These are phyloP conservation scores for Felis chaus DNA, from an alignment of 2,113 vertebrate species.

Conservation along the genomic window DNA sequence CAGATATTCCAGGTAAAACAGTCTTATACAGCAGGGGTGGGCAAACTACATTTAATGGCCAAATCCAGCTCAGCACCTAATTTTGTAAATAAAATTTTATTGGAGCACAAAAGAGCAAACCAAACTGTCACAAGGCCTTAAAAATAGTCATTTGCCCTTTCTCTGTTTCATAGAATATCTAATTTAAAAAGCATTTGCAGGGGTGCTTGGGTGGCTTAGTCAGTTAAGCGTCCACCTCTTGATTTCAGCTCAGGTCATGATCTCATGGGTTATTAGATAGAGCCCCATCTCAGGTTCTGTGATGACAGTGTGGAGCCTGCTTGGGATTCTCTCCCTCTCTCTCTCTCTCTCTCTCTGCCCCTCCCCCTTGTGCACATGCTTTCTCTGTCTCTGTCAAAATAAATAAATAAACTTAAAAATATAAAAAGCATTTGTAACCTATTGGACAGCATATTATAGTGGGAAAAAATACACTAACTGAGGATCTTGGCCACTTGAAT, in stretches of 20 bases:
- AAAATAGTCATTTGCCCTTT: neutral
- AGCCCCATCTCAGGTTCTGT: too few relatives aligned
- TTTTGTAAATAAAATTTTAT: neutral
- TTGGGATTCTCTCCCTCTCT: too few relatives aligned
- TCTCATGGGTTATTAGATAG: too few relatives aligned
- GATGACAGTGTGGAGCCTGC: too few relatives aligned
- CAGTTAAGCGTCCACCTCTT: too few relatives aligned
- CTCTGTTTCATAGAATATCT: neutral
- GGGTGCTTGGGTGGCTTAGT: too few relatives aligned
- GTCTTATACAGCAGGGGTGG: neutral
- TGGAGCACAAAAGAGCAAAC: neutral
- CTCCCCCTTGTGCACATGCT: too few relatives aligned
- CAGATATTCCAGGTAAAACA: neutral
- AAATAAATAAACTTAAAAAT: too few relatives aligned
- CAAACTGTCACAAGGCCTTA: neutral
- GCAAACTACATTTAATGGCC: neutral
- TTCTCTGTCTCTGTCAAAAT: too few relatives aligned
- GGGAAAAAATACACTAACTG: neutral
- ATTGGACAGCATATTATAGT: neutral
- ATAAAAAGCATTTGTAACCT: neutral
- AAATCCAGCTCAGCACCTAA: neutral
- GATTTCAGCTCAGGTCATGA: too few relatives aligned
- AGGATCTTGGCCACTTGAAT: neutral
- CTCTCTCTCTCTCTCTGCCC: too few relatives aligned
- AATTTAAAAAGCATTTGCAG: neutral